Conservation (phyloP, 2,113 vertebrate genomes). For the Dryoscopus gambensis region DNA sequence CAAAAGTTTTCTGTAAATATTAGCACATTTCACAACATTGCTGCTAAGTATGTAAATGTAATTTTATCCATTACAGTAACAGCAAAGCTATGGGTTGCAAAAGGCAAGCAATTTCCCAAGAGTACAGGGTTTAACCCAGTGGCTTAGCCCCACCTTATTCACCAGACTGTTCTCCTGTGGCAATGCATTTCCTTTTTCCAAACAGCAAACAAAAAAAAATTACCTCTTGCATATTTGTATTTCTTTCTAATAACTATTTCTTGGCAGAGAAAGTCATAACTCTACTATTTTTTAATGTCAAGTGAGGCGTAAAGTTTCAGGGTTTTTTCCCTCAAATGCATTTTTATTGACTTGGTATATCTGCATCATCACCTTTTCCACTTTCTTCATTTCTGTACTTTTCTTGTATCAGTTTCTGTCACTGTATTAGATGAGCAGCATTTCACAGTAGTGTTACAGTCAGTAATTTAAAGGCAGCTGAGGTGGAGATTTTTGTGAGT, state of each 20-base stretch:
- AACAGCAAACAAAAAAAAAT: background rate
- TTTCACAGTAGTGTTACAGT: background rate
- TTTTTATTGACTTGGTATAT: background rate
- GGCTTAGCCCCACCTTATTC: background rate
- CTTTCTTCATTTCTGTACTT: background rate
- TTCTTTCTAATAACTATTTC: background rate
- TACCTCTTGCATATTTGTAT: background rate
- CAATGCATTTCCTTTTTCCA: background rate
- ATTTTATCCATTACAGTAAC: background rate
- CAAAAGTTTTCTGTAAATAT: background rate
- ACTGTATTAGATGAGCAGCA: background rate
- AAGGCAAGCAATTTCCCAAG: background rate
- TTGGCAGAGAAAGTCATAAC: background rate
- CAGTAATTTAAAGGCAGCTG: conserved; percentile 26
- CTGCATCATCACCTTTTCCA: background rate
- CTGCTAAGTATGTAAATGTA: background rate
- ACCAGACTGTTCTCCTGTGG: background rate
- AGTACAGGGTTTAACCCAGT: background rate
- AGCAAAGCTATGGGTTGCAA: background rate
- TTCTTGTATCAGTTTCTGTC: background rate
- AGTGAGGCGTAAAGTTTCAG: background rate
- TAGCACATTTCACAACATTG: background rate
- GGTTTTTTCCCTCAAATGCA: background rate
- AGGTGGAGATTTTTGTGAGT: background rate
- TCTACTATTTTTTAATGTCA: background rate